Evolutionary conservation across 2,113 vertebrate species (phyloP), one percentile per base, ranked within the genome.

Genomic region (Bufo bufo): DNA sequence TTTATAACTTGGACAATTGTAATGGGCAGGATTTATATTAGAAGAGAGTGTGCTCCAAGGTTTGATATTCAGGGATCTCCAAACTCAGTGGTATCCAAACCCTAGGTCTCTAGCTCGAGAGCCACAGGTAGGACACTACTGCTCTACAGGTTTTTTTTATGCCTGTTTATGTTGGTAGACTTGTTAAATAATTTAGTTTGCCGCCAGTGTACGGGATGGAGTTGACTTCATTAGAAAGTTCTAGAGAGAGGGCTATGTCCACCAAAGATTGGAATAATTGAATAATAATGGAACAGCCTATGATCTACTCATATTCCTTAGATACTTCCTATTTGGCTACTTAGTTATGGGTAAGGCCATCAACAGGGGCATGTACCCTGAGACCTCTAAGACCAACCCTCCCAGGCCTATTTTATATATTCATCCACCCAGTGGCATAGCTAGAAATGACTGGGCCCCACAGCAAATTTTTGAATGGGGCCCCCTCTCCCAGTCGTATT

Each of bases 131-230:
- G 59, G 59, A 63, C 17, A 63, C 17, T 14, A 11, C 58, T 59
- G 58, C 6, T 59, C 3, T 14, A 59, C 33, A 33, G 33, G 33
- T 33, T 33, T 33, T 33, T 33, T 33, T 33, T 33, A 33, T 33
- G 33, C 33, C 33, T 33, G 0, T 33, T 33, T 33, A 33, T 33
- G 33, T 33, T 33, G 33, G 33, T 33, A 33, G 33, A 33, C 33
- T 59, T 33, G n/a, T 19, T 86, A 43, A 79, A 79, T 86, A 69
- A 86, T 79, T 79, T 11, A 54, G 52, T 54, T 6, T 6, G 52
- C 47, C 66, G 85, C 58, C 58, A 65, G 16, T 52, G n/a, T 11
- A 11, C 16, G 45, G 19, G 61, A 66, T 16, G 59, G 63, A 71
- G 17, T 6, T 45, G 20, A 20, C 8, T 65, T 20, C 5, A 65